Percentiles rank a stretch among this genome's conserved stretches.
Evolutionary conservation across 2,888 invertebrate species (phyloP).

Genomic region (Hymenopus coronatus): DNA sequence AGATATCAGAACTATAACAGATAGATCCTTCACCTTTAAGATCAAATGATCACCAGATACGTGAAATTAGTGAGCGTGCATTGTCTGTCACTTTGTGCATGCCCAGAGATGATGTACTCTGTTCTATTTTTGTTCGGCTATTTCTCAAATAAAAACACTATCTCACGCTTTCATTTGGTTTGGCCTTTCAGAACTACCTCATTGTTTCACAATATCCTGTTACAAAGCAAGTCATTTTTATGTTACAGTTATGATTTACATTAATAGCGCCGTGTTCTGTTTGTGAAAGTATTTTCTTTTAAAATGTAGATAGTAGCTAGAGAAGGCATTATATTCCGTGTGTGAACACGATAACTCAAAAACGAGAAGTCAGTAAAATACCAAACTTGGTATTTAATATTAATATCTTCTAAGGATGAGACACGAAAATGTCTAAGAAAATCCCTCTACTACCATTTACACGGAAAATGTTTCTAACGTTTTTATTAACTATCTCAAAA

Average conservation of each 20-base stretch:
- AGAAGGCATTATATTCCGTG: too few species aligned
- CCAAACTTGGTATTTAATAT: too few species aligned
- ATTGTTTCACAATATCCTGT: background rate
- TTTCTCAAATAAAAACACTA: background rate
- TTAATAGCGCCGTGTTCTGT: too few species aligned
- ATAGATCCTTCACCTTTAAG: background rate
- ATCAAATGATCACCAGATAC: background rate
- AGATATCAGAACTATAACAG: background rate
- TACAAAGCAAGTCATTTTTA: background rate
- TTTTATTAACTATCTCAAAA: too few species aligned
- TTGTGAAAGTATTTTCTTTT: too few species aligned
- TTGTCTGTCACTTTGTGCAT: background rate
- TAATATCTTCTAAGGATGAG: too few species aligned
- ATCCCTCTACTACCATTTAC: too few species aligned
- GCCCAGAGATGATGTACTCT: background rate
- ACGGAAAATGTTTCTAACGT: too few species aligned
- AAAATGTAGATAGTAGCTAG: too few species aligned
- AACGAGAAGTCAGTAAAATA: too few species aligned
- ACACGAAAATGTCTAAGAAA: too few species aligned
- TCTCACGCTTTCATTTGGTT: background rate
- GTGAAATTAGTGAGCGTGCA: background rate
- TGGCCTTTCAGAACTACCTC: background rate
- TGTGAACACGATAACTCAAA: too few species aligned
- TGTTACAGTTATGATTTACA: background rate
- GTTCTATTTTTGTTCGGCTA: background rate